Base-by-base conservation (phyloP, 2,888 invertebrate genomes). In the Eristalis intricaria region DNA sequence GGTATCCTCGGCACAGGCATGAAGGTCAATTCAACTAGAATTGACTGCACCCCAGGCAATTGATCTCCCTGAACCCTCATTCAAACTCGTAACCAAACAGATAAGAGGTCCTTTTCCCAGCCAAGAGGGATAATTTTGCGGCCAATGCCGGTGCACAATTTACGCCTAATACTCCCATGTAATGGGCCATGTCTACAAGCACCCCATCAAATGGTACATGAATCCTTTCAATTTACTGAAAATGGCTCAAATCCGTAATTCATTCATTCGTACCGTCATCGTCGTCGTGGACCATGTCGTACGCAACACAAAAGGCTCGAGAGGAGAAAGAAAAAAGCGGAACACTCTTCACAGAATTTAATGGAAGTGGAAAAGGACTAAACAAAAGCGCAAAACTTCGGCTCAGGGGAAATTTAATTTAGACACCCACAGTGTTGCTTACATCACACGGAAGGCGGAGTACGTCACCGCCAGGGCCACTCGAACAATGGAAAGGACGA, bases 141-240 rank as follows among this genome's bases (percentile, higher is more conserved):
- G 63, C 60, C 32, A 77, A 69, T 69, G 26, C 65, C 35, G 32
- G 63, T 50, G 23, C 50, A 63, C 63, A 69, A 13, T 70, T 63
- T 23, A 63, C 61, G 35, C 61, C 61, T 50, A 70, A 77, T 63
- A 69, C 38, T 35, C 69, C 63, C 69, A 56, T 77, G 77, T 77
- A 77, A 77, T 63, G 63, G 43, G 35, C 50, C 77, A 23, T 69
- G 69, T 40, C 32, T 77, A 77, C 63, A 77, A 69, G 77, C 63
- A 69, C 38, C 69, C 77, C 50, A 77, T 77, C 69, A 69, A 77
- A 77, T 35, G 63, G 69, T 69, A 63, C 69, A 77, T 56, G 77
- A 69, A 77, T 69, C 77, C 63, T n/a, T 63, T 60, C 43, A 70
- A 69, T 63, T 43, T 32, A 63, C 40, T 65, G 58, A 23, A 65